These are phyloP conservation scores for Polylopha cassiicola DNA, from an alignment of 2,888 invertebrate species.

Conservation along the genomic window DNA sequence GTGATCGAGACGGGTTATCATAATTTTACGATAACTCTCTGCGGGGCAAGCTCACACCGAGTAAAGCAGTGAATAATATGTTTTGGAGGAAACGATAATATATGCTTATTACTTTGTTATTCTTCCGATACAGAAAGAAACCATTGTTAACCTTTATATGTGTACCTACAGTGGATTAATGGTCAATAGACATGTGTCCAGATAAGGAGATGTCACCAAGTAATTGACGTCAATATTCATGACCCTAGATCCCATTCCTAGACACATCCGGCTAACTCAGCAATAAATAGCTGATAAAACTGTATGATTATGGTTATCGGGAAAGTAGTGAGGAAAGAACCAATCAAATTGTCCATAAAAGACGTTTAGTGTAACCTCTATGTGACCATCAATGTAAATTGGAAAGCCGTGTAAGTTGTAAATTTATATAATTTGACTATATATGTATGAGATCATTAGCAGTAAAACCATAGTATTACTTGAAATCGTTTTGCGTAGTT, in stretches of 20 bases:
- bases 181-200: not conserved
- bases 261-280: conserved; percentile 4
- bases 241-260: conserved; percentile 7
- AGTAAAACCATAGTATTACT: too few relatives aligned
- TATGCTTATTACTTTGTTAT: too few relatives aligned
- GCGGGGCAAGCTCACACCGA: not conserved
- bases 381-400: too few relatives aligned
- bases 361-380: conserved; percentile 11
- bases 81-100: too few relatives aligned
- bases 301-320: too few relatives aligned
- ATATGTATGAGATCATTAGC: too few relatives aligned
- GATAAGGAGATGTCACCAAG: conserved; percentile 8
- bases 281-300: conserved; percentile 3
- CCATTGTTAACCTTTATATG: too few relatives aligned
- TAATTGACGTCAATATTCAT: conserved; percentile 11
- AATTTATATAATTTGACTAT: too few relatives aligned
- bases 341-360: not conserved
- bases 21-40: conserved; percentile 5
- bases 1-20: conserved; percentile 56
- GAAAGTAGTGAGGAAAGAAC: not conserved
- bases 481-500: too few relatives aligned
- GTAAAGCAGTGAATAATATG: too few relatives aligned
- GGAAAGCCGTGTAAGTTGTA: too few relatives aligned
- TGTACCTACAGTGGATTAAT: not conserved
- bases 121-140: too few relatives aligned